phyloP scores from a whole-genome alignment of 2,113 vertebrate species.

The Nesospiza acunhae region DNA sequence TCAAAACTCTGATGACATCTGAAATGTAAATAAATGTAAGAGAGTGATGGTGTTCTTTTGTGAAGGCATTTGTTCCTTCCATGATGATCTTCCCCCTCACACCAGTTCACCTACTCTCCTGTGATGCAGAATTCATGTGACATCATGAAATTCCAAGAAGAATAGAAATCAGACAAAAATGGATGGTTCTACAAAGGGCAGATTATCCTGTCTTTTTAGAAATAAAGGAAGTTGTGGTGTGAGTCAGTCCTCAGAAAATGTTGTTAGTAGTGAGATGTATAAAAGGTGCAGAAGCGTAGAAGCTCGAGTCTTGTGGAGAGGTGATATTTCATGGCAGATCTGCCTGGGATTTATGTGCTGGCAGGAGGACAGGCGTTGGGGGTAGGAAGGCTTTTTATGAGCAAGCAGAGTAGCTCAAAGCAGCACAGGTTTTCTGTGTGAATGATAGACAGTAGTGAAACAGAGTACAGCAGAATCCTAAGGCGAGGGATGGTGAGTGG shows the following conservation, averaged over 20 bases:
- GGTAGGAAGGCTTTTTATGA: constrained; percentile 43
- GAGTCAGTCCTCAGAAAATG: neutral
- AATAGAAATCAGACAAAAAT: neutral
- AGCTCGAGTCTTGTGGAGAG: neutral
- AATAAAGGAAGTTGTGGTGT: neutral
- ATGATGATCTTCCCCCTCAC: neutral
- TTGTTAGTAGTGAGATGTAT: neutral
- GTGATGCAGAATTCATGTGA: neutral
- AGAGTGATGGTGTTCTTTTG: neutral
- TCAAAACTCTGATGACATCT: neutral
- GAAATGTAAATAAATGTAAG: neutral
- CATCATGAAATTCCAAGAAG: constrained; percentile 12
- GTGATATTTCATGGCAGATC: neutral
- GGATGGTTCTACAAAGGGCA: neutral
- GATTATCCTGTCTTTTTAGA: constrained; percentile 4
- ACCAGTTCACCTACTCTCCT: neutral
- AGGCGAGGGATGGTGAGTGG: neutral
- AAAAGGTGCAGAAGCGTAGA: neutral
- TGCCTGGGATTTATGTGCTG: constrained; percentile 17
- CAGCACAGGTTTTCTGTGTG: neutral
- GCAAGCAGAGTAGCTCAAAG: constrained; percentile 10
- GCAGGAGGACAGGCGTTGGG: neutral
- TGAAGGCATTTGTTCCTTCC: neutral
- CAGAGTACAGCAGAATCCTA: neutral
- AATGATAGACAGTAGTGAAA: constrained; percentile 3